Evolutionary conservation across 2,113 vertebrate species (phyloP).

Genomic region (Danionella cerebrum): DNA sequence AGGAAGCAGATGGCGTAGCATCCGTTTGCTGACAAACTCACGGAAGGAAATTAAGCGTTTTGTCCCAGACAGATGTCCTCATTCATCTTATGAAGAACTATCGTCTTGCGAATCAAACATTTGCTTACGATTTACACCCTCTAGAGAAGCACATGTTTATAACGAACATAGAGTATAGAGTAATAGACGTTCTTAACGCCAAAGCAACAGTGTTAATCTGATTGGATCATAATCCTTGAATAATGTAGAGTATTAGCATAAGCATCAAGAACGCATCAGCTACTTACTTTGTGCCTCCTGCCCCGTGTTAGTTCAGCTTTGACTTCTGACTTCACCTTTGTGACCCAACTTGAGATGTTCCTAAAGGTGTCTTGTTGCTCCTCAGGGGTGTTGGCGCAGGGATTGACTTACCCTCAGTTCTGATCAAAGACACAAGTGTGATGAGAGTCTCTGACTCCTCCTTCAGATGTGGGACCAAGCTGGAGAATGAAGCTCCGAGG

Average conservation of each 20-base stretch:
- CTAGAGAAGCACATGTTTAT: too few relatives aligned
- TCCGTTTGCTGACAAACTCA: neutral
- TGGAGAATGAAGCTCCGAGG: constrained; percentile 9
- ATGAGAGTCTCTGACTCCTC: constrained; percentile 43
- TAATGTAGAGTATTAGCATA: neutral
- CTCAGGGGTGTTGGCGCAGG: constrained; percentile 25
- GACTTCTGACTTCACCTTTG: constrained; percentile 36
- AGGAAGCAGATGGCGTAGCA: neutral
- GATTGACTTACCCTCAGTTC: constrained; percentile 52
- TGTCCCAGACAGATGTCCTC: neutral
- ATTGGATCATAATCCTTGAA: neutral
- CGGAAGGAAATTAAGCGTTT: neutral
- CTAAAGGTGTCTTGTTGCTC: constrained; percentile 36
- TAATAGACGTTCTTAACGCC: too few relatives aligned
- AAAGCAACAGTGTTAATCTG: too few relatives aligned
- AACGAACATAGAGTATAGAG: too few relatives aligned
- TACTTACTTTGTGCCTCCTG: constrained; percentile 35
- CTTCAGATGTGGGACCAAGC: constrained; percentile 40
- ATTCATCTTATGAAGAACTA: neutral
- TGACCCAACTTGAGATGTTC: constrained; percentile 39
- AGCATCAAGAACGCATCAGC: neutral
- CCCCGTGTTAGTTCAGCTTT: constrained; percentile 34
- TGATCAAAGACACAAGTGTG: constrained; percentile 25
- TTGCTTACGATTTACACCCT: too few relatives aligned
- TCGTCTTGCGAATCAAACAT: neutral